Base-by-base conservation (phyloP, 37 sponge, comb jelly and placozoan species). In the Chondrosia reniformis region DNA sequence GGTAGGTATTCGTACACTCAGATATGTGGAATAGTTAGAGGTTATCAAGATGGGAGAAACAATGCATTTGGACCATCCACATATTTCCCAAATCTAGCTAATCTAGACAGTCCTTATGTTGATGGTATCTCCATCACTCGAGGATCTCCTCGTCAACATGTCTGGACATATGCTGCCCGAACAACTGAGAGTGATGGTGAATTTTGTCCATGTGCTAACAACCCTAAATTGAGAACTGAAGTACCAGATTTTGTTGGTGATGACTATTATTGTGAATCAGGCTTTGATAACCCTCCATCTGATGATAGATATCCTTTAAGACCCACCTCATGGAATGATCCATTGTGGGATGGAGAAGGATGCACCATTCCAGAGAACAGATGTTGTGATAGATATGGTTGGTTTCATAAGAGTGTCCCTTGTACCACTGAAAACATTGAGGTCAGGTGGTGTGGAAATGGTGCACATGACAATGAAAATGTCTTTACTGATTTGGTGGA, bases 401-500 rank as follows among this genome's bases (percentile, higher is more conserved):
- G 72, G 72, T 69, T 69, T 44, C 72, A 69, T 34, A 36, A 44
- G 12, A 44, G 8, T 44, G 42, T 69, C 17, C 6, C 72, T 39
- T 24, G 44, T 25, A 69, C 72, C 36, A 69, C 72, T 34, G 72
- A 69, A 24, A 38, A 40, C 43, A 69, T 69, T 40, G 72, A 69
- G 72, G 72, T 69, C 43, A 69, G 72, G 43, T 69, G 72, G 72
- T 69, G 72, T 6, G 24, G 43, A 41, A 69, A 69, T 69, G 5
- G 15, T 12, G 44, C 43, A 8, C 15, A 44, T 17, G 8, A 19
- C 4, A 21, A 0, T 2, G 72, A 69, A 69, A 44, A 69, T 6
- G 72, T 69, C 72, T 69, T 43, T 44, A 69, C 72, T 4, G 72
- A 69, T 25, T 44, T 69, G 72, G 72, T 69, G 72, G 72, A 69